phyloP scores from a whole-genome alignment of 2,888 invertebrate genomes.

The Petrolisthes manimaculis region DNA sequence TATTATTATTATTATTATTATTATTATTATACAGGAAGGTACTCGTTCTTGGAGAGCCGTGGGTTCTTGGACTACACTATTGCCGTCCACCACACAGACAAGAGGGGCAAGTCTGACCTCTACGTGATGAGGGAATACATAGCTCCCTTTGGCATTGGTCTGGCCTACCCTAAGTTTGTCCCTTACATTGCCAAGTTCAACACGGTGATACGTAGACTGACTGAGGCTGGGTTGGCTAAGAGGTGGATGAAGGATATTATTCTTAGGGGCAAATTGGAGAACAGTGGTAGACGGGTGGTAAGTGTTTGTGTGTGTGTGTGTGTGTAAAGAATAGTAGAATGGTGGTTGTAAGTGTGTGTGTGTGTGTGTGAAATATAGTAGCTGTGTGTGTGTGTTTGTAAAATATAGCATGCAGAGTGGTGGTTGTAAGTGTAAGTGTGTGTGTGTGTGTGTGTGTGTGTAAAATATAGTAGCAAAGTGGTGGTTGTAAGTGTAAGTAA shows the following conservation, averaged over 20 bases:
- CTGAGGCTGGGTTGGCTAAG: constrained; percentile 53
- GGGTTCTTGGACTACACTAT: constrained; percentile 57
- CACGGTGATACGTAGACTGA: constrained; percentile 40
- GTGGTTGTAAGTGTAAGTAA: not conserved
- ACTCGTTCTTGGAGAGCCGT: constrained; percentile 50
- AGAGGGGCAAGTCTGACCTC: constrained; percentile 13
- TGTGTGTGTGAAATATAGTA: not conserved
- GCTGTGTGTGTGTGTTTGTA: not conserved
- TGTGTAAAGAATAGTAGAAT: too few relatives aligned
- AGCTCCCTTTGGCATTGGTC: constrained; percentile 56
- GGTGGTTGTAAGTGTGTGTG: too few relatives aligned
- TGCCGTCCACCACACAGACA: constrained; percentile 48
- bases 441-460: not conserved
- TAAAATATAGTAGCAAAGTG: not conserved
- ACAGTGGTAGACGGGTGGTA: constrained; percentile 13
- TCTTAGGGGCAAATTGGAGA: constrained; percentile 37
- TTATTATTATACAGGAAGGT: constrained; percentile 47
- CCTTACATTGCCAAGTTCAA: constrained; percentile 57
- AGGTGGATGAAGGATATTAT: constrained; percentile 53
- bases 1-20: too few relatives aligned
- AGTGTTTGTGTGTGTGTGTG: not conserved
- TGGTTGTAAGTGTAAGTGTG: not conserved
- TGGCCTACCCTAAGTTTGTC: constrained; percentile 57
- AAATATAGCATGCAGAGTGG: not conserved
- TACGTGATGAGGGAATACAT: constrained; percentile 58